These are phyloP conservation scores for Heloderma charlesbogerti DNA, from an alignment of 2,113 vertebrate genomes.

Conservation along the genomic window DNA sequence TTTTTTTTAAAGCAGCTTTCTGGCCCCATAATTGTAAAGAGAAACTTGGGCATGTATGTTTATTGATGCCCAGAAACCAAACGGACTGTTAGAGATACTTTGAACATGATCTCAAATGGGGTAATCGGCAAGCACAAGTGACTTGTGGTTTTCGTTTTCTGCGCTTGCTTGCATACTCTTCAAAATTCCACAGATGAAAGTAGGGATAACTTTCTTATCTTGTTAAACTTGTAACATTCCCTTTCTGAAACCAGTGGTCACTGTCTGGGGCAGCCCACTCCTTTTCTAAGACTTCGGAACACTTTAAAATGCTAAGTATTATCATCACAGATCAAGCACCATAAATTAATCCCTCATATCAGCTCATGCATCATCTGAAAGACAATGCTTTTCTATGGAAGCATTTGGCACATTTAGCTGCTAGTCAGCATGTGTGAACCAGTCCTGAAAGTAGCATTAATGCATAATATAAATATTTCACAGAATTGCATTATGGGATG, in stretches of 20 bases:
- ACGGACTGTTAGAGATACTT: not conserved
- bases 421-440: not conserved
- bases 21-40: not conserved
- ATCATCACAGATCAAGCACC: not conserved
- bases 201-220: not conserved
- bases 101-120: not conserved
- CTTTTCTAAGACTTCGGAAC: not conserved
- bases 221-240: not conserved
- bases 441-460: not conserved
- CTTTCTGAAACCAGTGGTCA: not conserved
- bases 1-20: not conserved
- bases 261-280: not conserved
- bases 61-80: not conserved
- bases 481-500: not conserved
- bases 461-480: not conserved
- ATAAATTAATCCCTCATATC: not conserved
- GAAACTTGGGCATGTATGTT: not conserved
- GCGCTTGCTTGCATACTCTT: not conserved
- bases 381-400: not conserved
- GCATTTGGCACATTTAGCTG: not conserved
- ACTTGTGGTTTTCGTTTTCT: not conserved
- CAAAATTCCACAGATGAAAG: not conserved
- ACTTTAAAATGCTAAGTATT: not conserved
- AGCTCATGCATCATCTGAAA: not conserved
- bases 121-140: not conserved